Evolutionary conservation across 2,888 invertebrate species (phyloP).

Genomic region (Hanleya hanleyi): DNA sequence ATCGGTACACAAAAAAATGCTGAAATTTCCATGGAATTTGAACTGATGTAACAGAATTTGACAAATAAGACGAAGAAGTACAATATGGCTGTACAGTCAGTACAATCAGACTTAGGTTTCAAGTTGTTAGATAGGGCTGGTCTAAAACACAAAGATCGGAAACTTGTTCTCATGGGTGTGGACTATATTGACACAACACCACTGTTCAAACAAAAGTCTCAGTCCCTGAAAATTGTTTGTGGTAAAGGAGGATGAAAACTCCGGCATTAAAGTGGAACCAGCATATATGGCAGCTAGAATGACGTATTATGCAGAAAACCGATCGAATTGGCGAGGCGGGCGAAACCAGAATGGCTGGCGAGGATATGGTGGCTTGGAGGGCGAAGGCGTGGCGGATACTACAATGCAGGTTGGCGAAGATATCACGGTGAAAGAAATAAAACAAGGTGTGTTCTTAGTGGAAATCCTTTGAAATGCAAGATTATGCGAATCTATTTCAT

Average conservation of each 20-base stretch:
- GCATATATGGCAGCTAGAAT: neutral
- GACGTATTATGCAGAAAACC: neutral
- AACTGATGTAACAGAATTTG: slow-evolving; percentile 20
- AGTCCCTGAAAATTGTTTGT: neutral
- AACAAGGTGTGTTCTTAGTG: neutral
- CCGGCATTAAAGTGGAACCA: slow-evolving; percentile 11
- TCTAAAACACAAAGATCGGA: neutral
- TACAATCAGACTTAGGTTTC: slow-evolving; percentile 26
- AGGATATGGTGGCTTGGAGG: neutral
- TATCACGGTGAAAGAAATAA: neutral
- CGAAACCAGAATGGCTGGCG: neutral
- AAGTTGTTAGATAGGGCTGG: slow-evolving; percentile 15
- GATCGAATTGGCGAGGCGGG: neutral
- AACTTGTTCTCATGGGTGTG: slow-evolving; percentile 10
- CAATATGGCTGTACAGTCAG: slow-evolving; percentile 29
- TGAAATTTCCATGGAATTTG: slow-evolving; percentile 22
- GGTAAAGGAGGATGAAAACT: neutral
- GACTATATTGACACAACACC: neutral
- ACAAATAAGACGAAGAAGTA: slow-evolving; percentile 19
- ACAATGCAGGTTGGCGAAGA: neutral
- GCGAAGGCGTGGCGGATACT: neutral
- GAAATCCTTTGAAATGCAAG: neutral
- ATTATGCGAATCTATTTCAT: slow-evolving; percentile 31
- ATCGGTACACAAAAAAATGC: slow-evolving; percentile 15
- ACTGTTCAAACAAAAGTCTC: neutral